phyloP scores from a whole-genome alignment of 2,888 invertebrate species.

The Tineola bisselliella region DNA sequence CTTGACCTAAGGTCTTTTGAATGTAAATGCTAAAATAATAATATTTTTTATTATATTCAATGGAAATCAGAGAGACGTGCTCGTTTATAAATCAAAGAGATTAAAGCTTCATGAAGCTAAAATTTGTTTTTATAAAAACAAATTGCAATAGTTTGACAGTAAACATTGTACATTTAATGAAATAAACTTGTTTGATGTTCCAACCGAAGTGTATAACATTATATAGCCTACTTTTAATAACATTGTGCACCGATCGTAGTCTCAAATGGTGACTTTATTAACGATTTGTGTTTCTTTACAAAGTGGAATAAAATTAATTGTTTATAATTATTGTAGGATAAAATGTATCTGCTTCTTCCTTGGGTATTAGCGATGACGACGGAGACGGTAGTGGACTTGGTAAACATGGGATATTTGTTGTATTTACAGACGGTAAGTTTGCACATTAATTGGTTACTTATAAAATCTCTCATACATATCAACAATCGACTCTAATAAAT shows the following conservation, averaged over 20 bases:
- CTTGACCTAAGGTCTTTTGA: neutral
- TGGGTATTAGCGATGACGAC: constrained; percentile 76
- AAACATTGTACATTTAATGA: neutral
- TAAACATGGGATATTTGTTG: constrained; percentile 73
- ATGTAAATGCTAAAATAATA: neutral
- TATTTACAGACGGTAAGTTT: constrained; percentile 71
- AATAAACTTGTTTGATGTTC: neutral
- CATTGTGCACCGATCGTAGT: too few relatives aligned
- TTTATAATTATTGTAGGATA: constrained; percentile 64
- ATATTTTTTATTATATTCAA: neutral
- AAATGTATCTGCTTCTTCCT: constrained; percentile 74
- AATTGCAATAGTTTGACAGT: neutral
- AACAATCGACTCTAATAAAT: too few relatives aligned
- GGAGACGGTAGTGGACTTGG: constrained; percentile 73
- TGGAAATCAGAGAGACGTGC: neutral
- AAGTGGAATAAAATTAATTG: too few relatives aligned
- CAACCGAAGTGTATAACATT: too few relatives aligned
- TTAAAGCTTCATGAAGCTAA: neutral
- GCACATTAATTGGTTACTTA: too few relatives aligned
- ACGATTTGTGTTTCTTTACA: too few relatives aligned
- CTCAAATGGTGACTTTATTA: too few relatives aligned
- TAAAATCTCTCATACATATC: too few relatives aligned
- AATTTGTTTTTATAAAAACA: neutral
- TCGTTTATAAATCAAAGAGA: neutral
- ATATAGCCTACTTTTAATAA: too few relatives aligned